Evolutionary conservation across 2,888 invertebrate species (phyloP).

Genomic region (Drosophila phalerata): DNA sequence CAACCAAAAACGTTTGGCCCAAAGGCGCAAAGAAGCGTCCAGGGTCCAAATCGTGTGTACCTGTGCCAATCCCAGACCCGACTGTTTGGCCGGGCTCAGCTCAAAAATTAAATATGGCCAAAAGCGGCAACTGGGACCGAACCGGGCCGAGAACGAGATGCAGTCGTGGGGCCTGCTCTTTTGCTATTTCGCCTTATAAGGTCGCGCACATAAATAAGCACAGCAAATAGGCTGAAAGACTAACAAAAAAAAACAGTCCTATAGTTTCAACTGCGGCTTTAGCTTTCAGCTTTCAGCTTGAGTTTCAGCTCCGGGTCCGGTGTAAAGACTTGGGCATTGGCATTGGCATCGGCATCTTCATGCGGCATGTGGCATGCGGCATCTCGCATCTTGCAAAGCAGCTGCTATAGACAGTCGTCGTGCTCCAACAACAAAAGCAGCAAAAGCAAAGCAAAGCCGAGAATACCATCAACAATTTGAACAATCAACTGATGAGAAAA

Average conservation of each 20-base stretch:
- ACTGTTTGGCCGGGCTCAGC: constrained; percentile 20
- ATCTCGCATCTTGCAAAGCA: constrained; percentile 60
- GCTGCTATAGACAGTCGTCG: constrained; percentile 57
- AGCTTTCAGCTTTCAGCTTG: constrained; percentile 11
- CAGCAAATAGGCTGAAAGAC: constrained; percentile 51
- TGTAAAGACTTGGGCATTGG: constrained; percentile 34
- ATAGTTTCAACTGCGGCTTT: constrained; percentile 3
- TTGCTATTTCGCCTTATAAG: constrained; percentile 78
- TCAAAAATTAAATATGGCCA: constrained; percentile 75
- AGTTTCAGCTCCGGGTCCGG: constrained; percentile 1
- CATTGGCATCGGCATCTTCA: constrained; percentile 34
- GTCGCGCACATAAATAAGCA: constrained; percentile 79
- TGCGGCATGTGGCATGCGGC: constrained; percentile 28
- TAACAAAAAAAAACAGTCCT: neutral
- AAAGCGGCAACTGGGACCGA: constrained; percentile 63
- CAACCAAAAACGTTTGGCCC: constrained; percentile 68
- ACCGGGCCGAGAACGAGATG: constrained; percentile 30
- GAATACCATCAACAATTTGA: constrained; percentile 71
- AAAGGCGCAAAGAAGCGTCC: constrained; percentile 54
- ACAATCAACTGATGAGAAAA: constrained; percentile 80
- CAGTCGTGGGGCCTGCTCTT: constrained; percentile 52
- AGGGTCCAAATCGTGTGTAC: constrained; percentile 45
- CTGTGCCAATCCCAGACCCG: constrained; percentile 41
- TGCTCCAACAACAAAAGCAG: constrained; percentile 21
- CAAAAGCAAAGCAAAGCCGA: constrained; percentile 12